Evolutionary conservation across 2,113 vertebrate species (phyloP), one percentile per base, ranked within the genome.

Genomic region (Gasterosteus aculeatus): DNA sequence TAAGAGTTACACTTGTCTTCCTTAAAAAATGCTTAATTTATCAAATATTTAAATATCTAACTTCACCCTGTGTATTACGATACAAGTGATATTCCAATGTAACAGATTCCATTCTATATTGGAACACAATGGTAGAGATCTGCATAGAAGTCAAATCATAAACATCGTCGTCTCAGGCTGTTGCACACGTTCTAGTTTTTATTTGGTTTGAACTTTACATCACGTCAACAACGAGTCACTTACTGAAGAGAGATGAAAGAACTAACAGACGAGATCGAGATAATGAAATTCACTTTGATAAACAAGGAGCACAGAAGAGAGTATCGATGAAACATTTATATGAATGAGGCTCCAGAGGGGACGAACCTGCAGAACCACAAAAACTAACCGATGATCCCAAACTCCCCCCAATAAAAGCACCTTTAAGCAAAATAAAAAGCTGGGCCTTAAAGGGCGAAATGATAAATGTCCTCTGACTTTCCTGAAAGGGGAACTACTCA

Each of bases 161-260:
- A 18, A 53, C 1, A n/a, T n/a, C 19, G 6, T 44, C 11, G 11
- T 18, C 46, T 46, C 44, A 46, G 31, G n/a, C 46, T 11, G 5
- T 78, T 71, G 76, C 75, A 77, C 67, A 75, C 56, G 66, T 68
- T 41, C 60, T 68, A 35, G 51, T 60, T 69, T 91, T 93, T 91
- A 88, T 92, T 90, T 92, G 70, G 72, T 83, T 71, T 62, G 54
- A 87, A 74, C 14, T 83, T 80, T 69, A 85, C 75, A 79, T 79
- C 47, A 72, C 59, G 18, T 85, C 47, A 72, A 84, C 63, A 85
- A 46, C 41, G 29, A 49, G 26, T 66, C 46, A 58, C 39, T 68
- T 74, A 63, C 51, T 63, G 15, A 79, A 53, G 47, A 51, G 72
- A 60, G 46, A 66, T 75, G 80, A 70, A 68, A 69, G 26, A 44